Evolutionary conservation across 2,113 vertebrate species (phyloP), one percentile per base, ranked within the genome.

Genomic region (Oceanites oceanicus): DNA sequence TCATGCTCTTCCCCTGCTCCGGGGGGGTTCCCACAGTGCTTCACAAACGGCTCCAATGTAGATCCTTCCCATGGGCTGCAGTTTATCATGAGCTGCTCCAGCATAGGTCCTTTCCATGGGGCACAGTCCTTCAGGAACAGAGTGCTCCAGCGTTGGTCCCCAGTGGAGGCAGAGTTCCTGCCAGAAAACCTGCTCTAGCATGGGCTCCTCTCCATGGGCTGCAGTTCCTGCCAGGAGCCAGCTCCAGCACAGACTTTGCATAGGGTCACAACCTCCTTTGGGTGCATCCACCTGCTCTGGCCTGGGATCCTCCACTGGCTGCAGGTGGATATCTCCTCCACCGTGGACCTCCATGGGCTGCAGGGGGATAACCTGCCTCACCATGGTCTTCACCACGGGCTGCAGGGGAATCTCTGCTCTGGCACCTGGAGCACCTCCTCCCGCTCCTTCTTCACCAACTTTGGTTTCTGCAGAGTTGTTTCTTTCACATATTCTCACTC

Each of bases 261-360:
- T 3, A 3, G 15, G 30, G 49, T 71, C 30, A 50, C 36, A n/a
- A 13, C 9, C 2, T 62, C 11, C 25, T 44, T 62, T 8, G 36
- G 9, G 8, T 21, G 17, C 4, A 62, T 9, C 8, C n/a, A 13
- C 30, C 22, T 83, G 29, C 23, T 61, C 22, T 0, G 0, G 13
- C 1, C 0, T 15, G 6, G n/a, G 13, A 18, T 85, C 34, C 29
- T 55, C n/a, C 42, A 15, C 1, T 1, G 19, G 22, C 11, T 65
- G 7, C 30, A 56, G 8, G 59, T 58, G 29, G 9, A 20, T 5
- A 56, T 19, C 52, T 75, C 22, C 34, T 34, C 34, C 13, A 15
- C 20, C 6, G 6, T n/a, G 6, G 14, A 15, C 34, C 34, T 59
- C 22, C 11, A 9, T 40, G 19, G 34, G 17, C 50, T 47, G 34